phyloP scores from a whole-genome alignment of 2,113 vertebrate genomes.

The Stigmatopora argus region DNA sequence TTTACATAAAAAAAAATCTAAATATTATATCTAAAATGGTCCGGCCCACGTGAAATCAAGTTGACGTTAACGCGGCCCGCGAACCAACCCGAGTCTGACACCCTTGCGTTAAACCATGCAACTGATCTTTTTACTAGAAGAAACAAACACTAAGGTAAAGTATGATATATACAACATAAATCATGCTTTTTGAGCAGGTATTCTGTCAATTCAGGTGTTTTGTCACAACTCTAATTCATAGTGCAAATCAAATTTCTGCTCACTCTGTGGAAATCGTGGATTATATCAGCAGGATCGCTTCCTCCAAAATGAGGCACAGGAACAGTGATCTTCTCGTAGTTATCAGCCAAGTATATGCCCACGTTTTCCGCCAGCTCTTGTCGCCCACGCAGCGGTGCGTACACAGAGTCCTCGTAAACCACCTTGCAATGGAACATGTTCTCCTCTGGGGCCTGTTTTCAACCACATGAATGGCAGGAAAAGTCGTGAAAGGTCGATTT shows the following conservation, averaged over 20 bases:
- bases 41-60: no score
- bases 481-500: neutral
- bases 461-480: neutral
- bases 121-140: no score
- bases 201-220: neutral
- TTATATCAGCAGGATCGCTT: constrained; percentile 87
- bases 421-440: constrained; percentile 84
- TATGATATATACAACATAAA: no score
- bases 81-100: no score
- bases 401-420: constrained; percentile 80
- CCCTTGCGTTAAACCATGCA: no score
- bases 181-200: no score
- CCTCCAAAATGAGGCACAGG: constrained; percentile 84
- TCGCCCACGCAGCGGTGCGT: constrained; percentile 71
- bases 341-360: constrained; percentile 84
- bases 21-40: no score
- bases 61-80: no score
- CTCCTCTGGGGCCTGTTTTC: constrained; percentile 76
- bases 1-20: no score
- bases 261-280: constrained; percentile 91
- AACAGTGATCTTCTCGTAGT: constrained; percentile 88
- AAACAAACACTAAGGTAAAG: no score
- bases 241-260: constrained; percentile 35
- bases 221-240: neutral
- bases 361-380: constrained; percentile 88